Conservation (phyloP, 2,113 vertebrate species). For the Podarcis raffonei region DNA sequence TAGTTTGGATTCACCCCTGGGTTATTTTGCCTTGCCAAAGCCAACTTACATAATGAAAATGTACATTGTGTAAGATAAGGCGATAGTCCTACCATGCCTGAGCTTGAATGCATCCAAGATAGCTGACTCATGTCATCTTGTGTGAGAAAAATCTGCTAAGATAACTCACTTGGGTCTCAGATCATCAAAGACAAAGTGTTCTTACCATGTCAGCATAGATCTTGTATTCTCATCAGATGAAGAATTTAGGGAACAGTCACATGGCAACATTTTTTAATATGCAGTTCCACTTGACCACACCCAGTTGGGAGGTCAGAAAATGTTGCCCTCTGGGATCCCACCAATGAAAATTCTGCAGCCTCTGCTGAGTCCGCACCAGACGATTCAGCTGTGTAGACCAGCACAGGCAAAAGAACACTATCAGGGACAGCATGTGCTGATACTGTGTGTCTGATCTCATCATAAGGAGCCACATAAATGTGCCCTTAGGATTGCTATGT, state of each 20-base stretch:
- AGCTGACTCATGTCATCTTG: neutral
- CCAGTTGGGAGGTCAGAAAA: neutral
- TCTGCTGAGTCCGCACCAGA: neutral
- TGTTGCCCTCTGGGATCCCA: neutral
- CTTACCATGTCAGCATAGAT: neutral
- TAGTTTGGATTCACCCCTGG: neutral
- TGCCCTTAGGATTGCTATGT: neutral
- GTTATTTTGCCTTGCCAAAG: neutral
- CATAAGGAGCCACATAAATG: neutral
- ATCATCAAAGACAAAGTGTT: neutral
- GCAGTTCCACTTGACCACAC: neutral
- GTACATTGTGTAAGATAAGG: neutral
- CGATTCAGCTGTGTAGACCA: neutral
- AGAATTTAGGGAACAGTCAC: neutral
- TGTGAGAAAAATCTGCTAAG: slow-evolving; percentile 9
- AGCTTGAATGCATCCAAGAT: neutral
- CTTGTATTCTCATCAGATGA: neutral
- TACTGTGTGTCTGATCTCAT: neutral
- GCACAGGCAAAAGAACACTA: neutral
- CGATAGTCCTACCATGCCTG: neutral
- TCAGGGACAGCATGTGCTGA: neutral
- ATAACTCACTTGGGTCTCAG: neutral
- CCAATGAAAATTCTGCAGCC: neutral
- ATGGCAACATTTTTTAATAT: neutral
- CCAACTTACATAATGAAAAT: neutral